These are phyloP conservation scores for Haplochromis burtoni DNA, from an alignment of 2,113 vertebrate species.

Conservation along the genomic window DNA sequence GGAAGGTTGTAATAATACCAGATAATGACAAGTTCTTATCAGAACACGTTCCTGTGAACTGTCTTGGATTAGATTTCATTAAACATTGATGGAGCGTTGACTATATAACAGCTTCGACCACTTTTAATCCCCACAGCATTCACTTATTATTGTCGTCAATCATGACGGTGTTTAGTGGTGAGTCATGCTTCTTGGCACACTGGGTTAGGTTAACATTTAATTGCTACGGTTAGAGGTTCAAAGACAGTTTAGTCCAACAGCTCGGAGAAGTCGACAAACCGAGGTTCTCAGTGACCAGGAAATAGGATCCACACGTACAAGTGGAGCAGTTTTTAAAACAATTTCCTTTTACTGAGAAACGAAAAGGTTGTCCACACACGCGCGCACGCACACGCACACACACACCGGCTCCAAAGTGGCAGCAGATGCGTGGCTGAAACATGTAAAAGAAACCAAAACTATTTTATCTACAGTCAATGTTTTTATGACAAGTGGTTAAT, in stretches of 20 bases:
- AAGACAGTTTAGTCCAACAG: not conserved
- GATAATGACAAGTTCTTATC: not conserved
- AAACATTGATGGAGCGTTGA: slow-evolving; percentile 1
- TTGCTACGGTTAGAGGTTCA: slow-evolving; percentile 38
- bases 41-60: not conserved
- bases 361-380: not conserved
- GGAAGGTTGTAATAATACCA: not conserved
- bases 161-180: not conserved
- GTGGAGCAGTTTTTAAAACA: not conserved
- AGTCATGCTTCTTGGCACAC: slow-evolving; percentile 11
- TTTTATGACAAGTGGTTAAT: not conserved
- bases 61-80: not conserved
- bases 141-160: slow-evolving; percentile 9
- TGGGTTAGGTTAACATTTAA: slow-evolving; percentile 7
- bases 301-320: not conserved
- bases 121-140: not conserved
- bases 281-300: slow-evolving; percentile 27
- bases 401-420: not conserved
- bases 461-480: not conserved
- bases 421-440: slow-evolving; percentile 45
- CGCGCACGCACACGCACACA: not conserved
- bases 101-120: not conserved
- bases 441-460: not conserved
- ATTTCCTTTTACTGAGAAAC: slow-evolving; percentile 45
- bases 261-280: slow-evolving; percentile 8